Conservation (phyloP, 2,797 vertebrate species). For the Serranus cabrilla region DNA sequence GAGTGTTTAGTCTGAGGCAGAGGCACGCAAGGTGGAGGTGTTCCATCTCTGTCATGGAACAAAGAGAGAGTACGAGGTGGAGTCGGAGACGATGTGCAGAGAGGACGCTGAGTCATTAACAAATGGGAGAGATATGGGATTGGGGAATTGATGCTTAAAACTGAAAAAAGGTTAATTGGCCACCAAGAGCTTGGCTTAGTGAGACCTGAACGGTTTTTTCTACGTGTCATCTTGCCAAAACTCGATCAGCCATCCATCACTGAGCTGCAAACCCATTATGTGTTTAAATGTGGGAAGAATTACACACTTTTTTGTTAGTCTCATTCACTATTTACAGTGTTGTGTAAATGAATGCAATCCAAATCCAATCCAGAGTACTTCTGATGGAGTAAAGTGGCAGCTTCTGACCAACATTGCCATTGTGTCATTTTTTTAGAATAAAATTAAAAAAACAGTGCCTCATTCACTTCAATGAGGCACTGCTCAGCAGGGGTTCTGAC, state of each 20-base stretch:
- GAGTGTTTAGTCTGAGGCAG: constrained; percentile 84
- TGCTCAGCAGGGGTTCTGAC: not conserved
- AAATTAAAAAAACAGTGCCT: not conserved
- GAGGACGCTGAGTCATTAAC: constrained; percentile 26
- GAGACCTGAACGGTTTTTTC: not conserved
- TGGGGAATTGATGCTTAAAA: not conserved
- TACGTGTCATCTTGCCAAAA: not conserved
- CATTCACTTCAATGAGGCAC: constrained; percentile 25
- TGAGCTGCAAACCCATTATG: no score
- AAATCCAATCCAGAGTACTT: not conserved
- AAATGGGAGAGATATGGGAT: constrained; percentile 8
- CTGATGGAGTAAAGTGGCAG: not conserved
- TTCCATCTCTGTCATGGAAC: constrained; percentile 77
- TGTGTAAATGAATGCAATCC: no score
- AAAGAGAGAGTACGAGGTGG: constrained; percentile 33
- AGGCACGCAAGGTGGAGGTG: constrained; percentile 76
- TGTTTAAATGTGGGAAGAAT: no score
- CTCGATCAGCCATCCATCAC: not conserved
- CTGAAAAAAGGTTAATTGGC: not conserved
- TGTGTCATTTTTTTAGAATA: no score
- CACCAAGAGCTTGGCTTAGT: not conserved
- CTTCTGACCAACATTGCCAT: not conserved
- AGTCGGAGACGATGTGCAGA: constrained; percentile 17
- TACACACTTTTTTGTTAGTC: no score
- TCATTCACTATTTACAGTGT: no score